Conservation (phyloP, 2,888 invertebrate genomes). For the Drosophila gaucha region DNA sequence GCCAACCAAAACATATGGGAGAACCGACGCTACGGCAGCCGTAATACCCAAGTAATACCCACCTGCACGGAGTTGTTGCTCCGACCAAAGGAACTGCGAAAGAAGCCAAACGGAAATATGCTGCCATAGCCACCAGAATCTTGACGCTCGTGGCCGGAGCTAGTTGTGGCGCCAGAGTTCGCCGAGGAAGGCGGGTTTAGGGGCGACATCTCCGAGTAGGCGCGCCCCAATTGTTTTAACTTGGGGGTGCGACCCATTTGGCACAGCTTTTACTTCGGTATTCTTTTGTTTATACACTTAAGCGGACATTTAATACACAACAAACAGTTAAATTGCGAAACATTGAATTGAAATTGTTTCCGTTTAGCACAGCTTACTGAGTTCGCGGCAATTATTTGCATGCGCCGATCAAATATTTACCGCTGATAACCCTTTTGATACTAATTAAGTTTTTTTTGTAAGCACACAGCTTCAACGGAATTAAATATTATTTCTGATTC, state of each 20-base stretch:
- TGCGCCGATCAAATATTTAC: slow-evolving; percentile 35
- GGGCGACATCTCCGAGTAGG: slow-evolving; percentile 84
- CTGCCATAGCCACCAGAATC: slow-evolving; percentile 81
- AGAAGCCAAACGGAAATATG: slow-evolving; percentile 83
- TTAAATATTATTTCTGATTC: slow-evolving; percentile 25
- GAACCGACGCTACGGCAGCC: background rate
- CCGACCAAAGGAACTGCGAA: slow-evolving; percentile 79
- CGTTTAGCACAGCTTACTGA: slow-evolving; percentile 20
- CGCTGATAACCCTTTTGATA: slow-evolving; percentile 28
- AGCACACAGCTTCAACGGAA: slow-evolving; percentile 17
- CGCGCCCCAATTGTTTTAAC: slow-evolving; percentile 78
- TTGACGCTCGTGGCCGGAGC: slow-evolving; percentile 57
- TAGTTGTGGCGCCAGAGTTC: slow-evolving; percentile 48
- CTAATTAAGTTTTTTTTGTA: slow-evolving; percentile 31
- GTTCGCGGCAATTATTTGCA: slow-evolving; percentile 36
- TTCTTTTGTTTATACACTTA: slow-evolving; percentile 15
- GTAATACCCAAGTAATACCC: slow-evolving; percentile 24
- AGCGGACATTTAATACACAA: slow-evolving; percentile 15
- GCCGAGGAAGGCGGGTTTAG: slow-evolving; percentile 76
- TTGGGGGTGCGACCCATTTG: slow-evolving; percentile 76
- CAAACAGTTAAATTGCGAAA: slow-evolving; percentile 21
- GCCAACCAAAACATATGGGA: slow-evolving; percentile 47
- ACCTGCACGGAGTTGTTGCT: slow-evolving; percentile 82
- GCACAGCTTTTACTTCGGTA: background rate
- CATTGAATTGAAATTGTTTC: slow-evolving; percentile 12